Evolutionary conservation across 2,797 vertebrate genomes (phyloP), one percentile per base, ranked within the genome.

Genomic region (Rhynchotus rufescens): DNA sequence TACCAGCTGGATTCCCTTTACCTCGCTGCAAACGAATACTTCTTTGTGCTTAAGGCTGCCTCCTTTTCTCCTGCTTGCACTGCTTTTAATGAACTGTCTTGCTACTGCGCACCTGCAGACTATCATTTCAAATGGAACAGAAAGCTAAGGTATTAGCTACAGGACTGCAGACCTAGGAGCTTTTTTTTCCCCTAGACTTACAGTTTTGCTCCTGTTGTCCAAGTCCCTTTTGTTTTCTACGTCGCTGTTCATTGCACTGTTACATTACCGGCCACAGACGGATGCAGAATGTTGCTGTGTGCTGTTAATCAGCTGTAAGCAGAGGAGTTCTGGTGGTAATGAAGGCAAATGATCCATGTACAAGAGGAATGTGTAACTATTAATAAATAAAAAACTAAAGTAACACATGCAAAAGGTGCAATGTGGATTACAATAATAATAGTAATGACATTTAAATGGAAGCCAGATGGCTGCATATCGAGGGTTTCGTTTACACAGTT

Each of bases 361-460:
- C 8, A 40, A 3, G 1, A 15, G 67, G 45, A 61, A 75, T 34
- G 23, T 72, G 60, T 49, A 9, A 49, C 42, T 51, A 38, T 51
- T 54, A 11, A 49, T 49, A 49, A 49, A 49, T 23, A 47, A 23
- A 49, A 51, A 13, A 51, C 25, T 25, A 81, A 91, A 56, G 38
- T 61, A 12, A 36, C 51, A 2, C 47, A 66, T 23, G 38, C 47
- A 61, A 38, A 21, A 90, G 80, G 88, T 67, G 77, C 34, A 15
- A 6, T 38, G 68, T 34, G 62, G 68, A 36, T 90, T 87, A 56
- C 76, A 79, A 25, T 47, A 51, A 30, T 32, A 76, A 71, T 3
- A 88, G 60, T 15, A 57, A 44, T 62, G 91, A 80, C 79, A 81
- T 86, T 92, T 94, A 84, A 47, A 47, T 15, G 71, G 42, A 26